These are phyloP conservation scores for Lissonota sp. DNA, from an alignment of 2,888 invertebrate genomes.

Conservation along the genomic window DNA sequence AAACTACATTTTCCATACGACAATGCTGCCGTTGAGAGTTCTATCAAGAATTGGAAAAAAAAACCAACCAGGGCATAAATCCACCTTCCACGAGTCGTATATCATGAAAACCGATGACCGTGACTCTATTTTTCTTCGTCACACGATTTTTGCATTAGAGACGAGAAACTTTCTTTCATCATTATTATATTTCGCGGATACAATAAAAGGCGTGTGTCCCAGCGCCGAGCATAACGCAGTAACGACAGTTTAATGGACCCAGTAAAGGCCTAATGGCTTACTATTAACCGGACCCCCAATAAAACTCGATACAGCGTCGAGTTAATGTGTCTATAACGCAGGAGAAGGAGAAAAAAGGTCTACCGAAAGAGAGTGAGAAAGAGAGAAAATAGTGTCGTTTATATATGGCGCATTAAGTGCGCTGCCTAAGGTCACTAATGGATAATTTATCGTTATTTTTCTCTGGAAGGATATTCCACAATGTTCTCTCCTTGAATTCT, in stretches of 20 bases:
- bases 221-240: constrained; percentile 30
- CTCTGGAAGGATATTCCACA: constrained; percentile 24
- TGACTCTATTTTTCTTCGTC: background rate
- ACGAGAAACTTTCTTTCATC: constrained; percentile 28
- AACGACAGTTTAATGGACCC: constrained; percentile 66
- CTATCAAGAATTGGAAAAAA: too few species aligned
- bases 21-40: too few species aligned
- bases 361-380: constrained; percentile 2
- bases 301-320: constrained; percentile 51
- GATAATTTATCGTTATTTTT: constrained; percentile 47
- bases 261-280: constrained; percentile 63
- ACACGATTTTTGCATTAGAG: background rate
- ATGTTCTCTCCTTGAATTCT: constrained; percentile 25
- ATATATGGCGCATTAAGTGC: constrained; percentile 29
- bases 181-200: background rate
- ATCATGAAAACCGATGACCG: background rate
- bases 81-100: too few species aligned
- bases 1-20: too few species aligned
- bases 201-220: background rate
- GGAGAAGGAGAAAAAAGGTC: constrained; percentile 5
- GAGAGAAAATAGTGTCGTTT: constrained; percentile 15
- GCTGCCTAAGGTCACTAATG: constrained; percentile 42
- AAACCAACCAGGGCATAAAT: too few species aligned
- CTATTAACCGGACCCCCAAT: constrained; percentile 62
- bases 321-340: background rate